These are phyloP conservation scores for Pilophorus perplexus DNA, from an alignment of 2,888 invertebrate species.

Conservation along the genomic window DNA sequence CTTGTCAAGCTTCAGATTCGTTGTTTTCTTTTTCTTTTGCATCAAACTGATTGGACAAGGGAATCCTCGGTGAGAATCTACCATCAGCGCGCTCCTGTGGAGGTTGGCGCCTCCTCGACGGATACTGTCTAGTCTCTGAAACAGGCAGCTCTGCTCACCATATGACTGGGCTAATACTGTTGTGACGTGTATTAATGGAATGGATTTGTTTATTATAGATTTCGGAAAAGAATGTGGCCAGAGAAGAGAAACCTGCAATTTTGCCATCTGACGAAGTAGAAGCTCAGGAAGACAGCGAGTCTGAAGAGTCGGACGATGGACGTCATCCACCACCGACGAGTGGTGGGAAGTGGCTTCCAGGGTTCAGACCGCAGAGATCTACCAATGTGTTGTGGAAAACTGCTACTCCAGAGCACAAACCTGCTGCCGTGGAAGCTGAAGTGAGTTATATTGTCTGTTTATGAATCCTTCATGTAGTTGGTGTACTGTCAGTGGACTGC, in stretches of 20 bases:
- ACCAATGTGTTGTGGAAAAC: constrained; percentile 19
- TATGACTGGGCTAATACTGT: too few species aligned
- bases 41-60: too few species aligned
- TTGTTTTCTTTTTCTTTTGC: too few species aligned
- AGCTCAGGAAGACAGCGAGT: constrained; percentile 53
- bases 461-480: background rate
- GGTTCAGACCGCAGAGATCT: constrained; percentile 25
- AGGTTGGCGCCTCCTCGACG: too few species aligned
- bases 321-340: constrained; percentile 31
- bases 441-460: background rate
- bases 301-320: constrained; percentile 48
- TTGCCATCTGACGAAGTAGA: background rate
- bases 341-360: constrained; percentile 52
- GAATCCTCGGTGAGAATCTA: too few species aligned
- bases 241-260: background rate
- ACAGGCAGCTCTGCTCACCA: too few species aligned
- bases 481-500: too few species aligned
- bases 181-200: too few species aligned
- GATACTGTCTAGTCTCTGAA: too few species aligned
- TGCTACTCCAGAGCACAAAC: constrained; percentile 17
- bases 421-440: constrained; percentile 61
- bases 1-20: too few species aligned
- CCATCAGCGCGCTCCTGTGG: too few species aligned
- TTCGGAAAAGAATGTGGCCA: background rate
- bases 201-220: constrained; percentile 1